Evolutionary conservation across 2,888 invertebrate genomes (phyloP).

Genomic region (Nezara viridula): DNA sequence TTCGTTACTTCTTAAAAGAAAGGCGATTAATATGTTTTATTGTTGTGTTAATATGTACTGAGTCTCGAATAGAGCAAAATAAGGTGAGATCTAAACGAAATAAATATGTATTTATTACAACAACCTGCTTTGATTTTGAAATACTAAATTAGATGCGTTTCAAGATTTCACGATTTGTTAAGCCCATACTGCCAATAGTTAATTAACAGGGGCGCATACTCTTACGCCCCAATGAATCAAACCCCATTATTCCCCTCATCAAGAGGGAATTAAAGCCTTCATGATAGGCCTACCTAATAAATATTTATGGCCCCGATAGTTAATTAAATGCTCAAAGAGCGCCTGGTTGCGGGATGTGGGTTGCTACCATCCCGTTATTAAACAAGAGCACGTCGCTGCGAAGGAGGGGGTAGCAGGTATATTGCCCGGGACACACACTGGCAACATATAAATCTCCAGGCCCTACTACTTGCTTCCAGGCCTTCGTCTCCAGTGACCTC

Average conservation of each 20-base stretch:
- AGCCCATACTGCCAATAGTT: background rate
- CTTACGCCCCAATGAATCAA: background rate
- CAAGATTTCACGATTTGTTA: background rate
- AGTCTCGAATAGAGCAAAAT: too few relatives aligned
- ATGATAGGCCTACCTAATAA: background rate
- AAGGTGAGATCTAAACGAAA: too few relatives aligned
- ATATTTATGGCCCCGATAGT: background rate
- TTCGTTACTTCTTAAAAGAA: too few relatives aligned
- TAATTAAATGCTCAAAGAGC: constrained; percentile 19
- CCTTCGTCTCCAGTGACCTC: constrained; percentile 25
- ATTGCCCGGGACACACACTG: constrained; percentile 30
- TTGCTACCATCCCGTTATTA: constrained; percentile 29
- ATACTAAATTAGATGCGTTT: too few relatives aligned
- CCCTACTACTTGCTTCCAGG: constrained; percentile 5
- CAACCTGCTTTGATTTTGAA: too few relatives aligned
- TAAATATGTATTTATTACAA: too few relatives aligned
- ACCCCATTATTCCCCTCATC: background rate
- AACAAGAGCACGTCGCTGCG: background rate
- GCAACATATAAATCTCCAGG: constrained; percentile 26
- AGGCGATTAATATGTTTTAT: too few relatives aligned
- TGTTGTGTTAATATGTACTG: too few relatives aligned
- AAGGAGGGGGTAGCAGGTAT: constrained; percentile 27
- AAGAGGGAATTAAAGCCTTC: background rate
- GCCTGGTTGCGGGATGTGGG: background rate
- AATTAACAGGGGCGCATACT: background rate